A percentile compares a stretch with the other conserved stretches of the same genome.
Conservation (phyloP, 2,888 invertebrate species). For the Hirtodrosophila alboralis region DNA sequence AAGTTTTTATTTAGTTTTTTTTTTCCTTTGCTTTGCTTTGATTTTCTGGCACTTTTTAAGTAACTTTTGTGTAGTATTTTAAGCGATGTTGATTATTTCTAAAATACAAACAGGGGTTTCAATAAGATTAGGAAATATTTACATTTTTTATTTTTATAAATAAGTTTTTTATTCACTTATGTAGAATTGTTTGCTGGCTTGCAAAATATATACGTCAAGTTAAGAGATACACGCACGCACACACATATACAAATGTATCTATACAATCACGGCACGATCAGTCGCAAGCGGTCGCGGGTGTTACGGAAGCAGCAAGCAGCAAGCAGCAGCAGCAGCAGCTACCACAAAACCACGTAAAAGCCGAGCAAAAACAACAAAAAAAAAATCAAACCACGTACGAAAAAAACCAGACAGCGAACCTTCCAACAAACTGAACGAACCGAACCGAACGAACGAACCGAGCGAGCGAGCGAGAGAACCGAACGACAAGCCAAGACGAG, state of each 20-base stretch:
- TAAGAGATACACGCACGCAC: slow-evolving; percentile 21
- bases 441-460: slow-evolving; percentile 47
- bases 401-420: slow-evolving; percentile 14
- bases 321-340: slow-evolving; percentile 54
- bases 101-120: slow-evolving; percentile 22
- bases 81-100: slow-evolving; percentile 2
- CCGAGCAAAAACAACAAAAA: slow-evolving; percentile 50
- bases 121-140: slow-evolving; percentile 7
- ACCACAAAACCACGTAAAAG: slow-evolving; percentile 76
- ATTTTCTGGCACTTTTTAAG: slow-evolving; percentile 21
- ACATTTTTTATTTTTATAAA: too few relatives aligned
- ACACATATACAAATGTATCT: slow-evolving; percentile 14
- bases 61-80: slow-evolving; percentile 3
- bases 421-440: slow-evolving; percentile 27
- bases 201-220: slow-evolving; percentile 25
- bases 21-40: slow-evolving; percentile 11
- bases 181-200: slow-evolving; percentile 8
- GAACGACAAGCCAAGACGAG: too few relatives aligned
- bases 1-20: slow-evolving; percentile 47
- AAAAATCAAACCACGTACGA: slow-evolving; percentile 38
- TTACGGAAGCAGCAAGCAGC: slow-evolving; percentile 66
- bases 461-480: slow-evolving; percentile 26
- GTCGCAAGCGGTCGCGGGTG: slow-evolving; percentile 63
- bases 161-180: background rate
- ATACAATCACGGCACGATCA: slow-evolving; percentile 72